Conservation (phyloP, 1,140 invertebrate species). For the Sinonovacula constricta region DNA sequence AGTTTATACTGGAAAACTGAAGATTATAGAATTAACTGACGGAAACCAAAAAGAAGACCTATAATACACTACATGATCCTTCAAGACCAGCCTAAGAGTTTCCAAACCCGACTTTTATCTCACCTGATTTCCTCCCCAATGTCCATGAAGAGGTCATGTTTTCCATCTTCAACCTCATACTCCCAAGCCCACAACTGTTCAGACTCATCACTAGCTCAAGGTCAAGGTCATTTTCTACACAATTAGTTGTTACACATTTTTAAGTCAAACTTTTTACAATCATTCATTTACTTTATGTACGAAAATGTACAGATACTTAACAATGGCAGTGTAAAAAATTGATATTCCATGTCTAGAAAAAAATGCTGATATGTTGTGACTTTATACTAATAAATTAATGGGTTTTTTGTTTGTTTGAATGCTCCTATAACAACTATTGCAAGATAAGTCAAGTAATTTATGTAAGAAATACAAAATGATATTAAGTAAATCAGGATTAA, state of each 20-base stretch:
- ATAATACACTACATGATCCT: background rate
- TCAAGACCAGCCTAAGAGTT: background rate
- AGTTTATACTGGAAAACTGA: too few relatives aligned
- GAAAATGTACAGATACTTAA: background rate
- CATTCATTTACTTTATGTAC: background rate
- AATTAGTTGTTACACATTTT: too few relatives aligned
- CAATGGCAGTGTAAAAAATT: background rate
- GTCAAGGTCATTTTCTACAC: constrained; percentile 47
- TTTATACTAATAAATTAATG: background rate
- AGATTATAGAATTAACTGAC: too few relatives aligned
- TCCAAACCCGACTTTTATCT: background rate
- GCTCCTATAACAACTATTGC: too few relatives aligned
- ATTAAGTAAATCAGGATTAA: too few relatives aligned
- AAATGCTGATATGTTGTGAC: background rate
- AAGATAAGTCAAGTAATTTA: too few relatives aligned
- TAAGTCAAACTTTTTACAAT: too few relatives aligned
- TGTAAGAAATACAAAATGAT: too few relatives aligned
- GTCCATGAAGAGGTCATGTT: constrained; percentile 83
- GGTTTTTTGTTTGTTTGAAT: too few relatives aligned
- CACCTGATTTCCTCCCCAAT: constrained; percentile 89
- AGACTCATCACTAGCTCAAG: constrained; percentile 85
- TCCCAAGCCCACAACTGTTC: constrained; percentile 98
- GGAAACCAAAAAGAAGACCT: background rate
- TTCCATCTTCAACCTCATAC: constrained; percentile 90
- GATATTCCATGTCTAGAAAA: background rate